Evolutionary conservation across 2,797 vertebrate genomes (phyloP).

Genomic region (Pangasius sanitwongsei): DNA sequence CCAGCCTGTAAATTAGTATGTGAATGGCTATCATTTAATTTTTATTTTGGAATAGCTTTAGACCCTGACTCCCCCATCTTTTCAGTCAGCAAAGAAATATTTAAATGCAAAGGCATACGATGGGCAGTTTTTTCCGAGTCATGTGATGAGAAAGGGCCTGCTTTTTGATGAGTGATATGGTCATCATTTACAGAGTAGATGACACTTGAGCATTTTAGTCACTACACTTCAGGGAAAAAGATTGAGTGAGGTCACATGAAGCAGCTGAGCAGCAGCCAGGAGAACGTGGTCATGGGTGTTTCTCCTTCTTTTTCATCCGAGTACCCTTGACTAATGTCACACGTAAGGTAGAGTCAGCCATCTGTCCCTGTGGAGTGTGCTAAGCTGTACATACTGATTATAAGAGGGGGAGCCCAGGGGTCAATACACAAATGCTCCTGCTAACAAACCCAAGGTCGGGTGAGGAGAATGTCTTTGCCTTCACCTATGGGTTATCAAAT

Average conservation of each 20-base stretch:
- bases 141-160: neutral
- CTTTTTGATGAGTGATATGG: neutral
- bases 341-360: slow-evolving; percentile 46
- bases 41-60: slow-evolving; percentile 67
- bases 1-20: slow-evolving; percentile 69
- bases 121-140: slow-evolving; percentile 49
- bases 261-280: slow-evolving; percentile 9
- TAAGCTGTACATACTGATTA: slow-evolving; percentile 52
- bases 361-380: slow-evolving; percentile 50
- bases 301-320: slow-evolving; percentile 15
- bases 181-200: slow-evolving; percentile 11
- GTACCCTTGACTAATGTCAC: slow-evolving; percentile 50
- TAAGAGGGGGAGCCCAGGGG: slow-evolving; percentile 24
- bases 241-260: neutral
- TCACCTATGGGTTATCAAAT: slow-evolving; percentile 6
- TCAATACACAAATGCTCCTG: slow-evolving; percentile 31
- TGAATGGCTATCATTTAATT: slow-evolving; percentile 72
- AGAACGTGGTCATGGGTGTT: neutral
- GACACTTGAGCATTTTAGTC: slow-evolving; percentile 8
- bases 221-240: neutral
- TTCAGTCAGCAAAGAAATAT: neutral
- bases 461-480: neutral
- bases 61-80: slow-evolving; percentile 12
- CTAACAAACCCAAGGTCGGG: slow-evolving; percentile 32
- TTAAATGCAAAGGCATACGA: neutral